Conservation (phyloP, 2,113 vertebrate genomes). For the Sardina pilchardus region DNA sequence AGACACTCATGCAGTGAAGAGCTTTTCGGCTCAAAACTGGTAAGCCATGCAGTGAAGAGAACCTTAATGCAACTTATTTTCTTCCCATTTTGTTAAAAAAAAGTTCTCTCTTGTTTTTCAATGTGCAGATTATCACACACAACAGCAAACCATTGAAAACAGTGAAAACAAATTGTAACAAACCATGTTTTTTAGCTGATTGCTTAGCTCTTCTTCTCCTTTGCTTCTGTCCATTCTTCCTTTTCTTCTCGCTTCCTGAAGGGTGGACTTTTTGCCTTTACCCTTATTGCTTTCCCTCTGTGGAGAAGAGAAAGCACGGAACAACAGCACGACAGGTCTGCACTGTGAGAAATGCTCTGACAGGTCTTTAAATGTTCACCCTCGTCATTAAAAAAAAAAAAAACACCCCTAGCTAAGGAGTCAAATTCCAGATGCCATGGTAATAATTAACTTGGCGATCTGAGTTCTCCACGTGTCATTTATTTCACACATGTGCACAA, state of each 20-base stretch:
- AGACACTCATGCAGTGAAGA: neutral
- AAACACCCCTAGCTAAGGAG: neutral
- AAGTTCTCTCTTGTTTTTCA: neutral
- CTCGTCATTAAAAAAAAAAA: neutral
- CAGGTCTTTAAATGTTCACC: neutral
- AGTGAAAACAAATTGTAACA: neutral
- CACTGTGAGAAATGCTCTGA: neutral
- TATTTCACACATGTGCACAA: neutral
- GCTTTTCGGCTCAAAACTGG: neutral
- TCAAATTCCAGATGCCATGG: neutral
- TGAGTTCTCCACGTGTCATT: neutral
- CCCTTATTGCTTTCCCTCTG: slow-evolving; percentile 48
- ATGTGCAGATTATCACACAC: neutral
- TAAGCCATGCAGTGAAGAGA: neutral
- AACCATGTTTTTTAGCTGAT: slow-evolving; percentile 51
- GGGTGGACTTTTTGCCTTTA: slow-evolving; percentile 38
- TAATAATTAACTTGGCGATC: neutral
- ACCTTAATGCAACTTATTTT: neutral
- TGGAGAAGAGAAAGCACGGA: neutral
- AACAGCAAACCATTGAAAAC: too few relatives aligned
- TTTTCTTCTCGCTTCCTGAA: slow-evolving; percentile 51
- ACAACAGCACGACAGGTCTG: neutral
- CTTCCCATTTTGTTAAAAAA: neutral
- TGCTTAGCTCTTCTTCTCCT: slow-evolving; percentile 53
- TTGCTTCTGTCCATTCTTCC: slow-evolving; percentile 52